phyloP scores from a whole-genome alignment of 1,140 invertebrate species.

The Drosophila carrolli region DNA sequence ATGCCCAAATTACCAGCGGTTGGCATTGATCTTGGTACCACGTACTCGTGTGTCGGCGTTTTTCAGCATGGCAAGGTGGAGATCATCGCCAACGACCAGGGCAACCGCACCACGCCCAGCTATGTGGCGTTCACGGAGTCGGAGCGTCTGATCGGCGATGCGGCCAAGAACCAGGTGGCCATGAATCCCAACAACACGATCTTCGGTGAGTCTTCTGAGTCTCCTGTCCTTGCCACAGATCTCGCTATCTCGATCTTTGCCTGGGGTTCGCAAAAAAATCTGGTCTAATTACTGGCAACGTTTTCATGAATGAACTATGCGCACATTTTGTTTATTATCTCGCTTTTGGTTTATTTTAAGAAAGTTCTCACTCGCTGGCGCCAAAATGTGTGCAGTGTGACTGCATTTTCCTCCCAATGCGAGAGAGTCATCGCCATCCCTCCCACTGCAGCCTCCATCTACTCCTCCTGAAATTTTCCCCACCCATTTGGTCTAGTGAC shows the following conservation, averaged over 20 bases:
- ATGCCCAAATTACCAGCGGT: slow-evolving; percentile 87
- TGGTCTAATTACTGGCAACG: slow-evolving; percentile 44
- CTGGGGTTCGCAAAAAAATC: slow-evolving; percentile 8
- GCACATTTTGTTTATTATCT: slow-evolving; percentile 46
- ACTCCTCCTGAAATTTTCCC: neutral
- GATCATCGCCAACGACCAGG: slow-evolving; percentile 97
- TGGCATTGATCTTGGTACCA: slow-evolving; percentile 92
- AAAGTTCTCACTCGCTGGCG: slow-evolving; percentile 53
- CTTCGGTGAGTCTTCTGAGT: slow-evolving; percentile 68
- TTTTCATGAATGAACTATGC: slow-evolving; percentile 61
- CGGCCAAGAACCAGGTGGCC: slow-evolving; percentile 90
- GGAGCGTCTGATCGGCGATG: slow-evolving; percentile 97
- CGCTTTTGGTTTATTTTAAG: slow-evolving; percentile 39
- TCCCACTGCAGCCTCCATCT: neutral
- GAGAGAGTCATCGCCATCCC: slow-evolving; percentile 40
- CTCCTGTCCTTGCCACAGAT: neutral
- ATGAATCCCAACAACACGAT: slow-evolving; percentile 85
- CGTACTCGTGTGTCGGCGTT: slow-evolving; percentile 93
- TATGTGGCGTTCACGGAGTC: slow-evolving; percentile 99
- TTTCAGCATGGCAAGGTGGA: slow-evolving; percentile 95
- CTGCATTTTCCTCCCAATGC: slow-evolving; percentile 17
- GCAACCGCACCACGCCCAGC: slow-evolving; percentile 97
- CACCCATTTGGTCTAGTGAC: slow-evolving; percentile 43
- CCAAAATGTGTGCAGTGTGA: slow-evolving; percentile 26
- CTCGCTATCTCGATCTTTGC: neutral